Conservation (phyloP, 2,888 invertebrate genomes). For the Dasysyrphus tricinctus region DNA sequence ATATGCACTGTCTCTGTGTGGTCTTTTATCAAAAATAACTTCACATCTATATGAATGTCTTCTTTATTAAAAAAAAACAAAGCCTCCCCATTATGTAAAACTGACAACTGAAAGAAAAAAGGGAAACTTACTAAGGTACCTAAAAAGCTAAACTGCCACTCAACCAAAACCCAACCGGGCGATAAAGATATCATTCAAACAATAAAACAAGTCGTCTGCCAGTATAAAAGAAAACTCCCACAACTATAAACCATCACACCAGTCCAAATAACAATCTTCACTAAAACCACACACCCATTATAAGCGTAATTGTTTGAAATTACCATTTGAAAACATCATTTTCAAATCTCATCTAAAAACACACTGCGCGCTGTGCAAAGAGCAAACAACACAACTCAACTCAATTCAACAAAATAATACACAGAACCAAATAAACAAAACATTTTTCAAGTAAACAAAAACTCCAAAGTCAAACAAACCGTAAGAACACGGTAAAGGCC, state of each 20-base stretch:
- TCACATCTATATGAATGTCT: not conserved
- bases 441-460: conserved; percentile 68
- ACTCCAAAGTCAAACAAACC: conserved; percentile 69
- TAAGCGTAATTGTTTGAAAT: conserved; percentile 67
- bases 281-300: conserved; percentile 58
- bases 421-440: conserved; percentile 56
- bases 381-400: conserved; percentile 39
- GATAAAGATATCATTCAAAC: conserved; percentile 57
- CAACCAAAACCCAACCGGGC: conserved; percentile 18
- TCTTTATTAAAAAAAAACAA: conserved; percentile 56
- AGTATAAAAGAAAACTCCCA: conserved; percentile 44
- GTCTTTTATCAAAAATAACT: conserved; percentile 9
- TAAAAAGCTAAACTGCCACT: conserved; percentile 37
- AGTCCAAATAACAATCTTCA: conserved; percentile 18
- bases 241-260: not conserved
- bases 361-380: conserved; percentile 29
- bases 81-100: conserved; percentile 28
- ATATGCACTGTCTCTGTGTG: conserved; percentile 42
- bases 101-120: not conserved
- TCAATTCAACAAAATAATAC: conserved; percentile 10
- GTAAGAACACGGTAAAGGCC: conserved; percentile 43
- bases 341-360: conserved; percentile 39
- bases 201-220: conserved; percentile 11
- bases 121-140: conserved; percentile 32
- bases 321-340: conserved; percentile 70